Evolutionary conservation across 2,888 invertebrate genomes (phyloP), one percentile per base, ranked within the genome.

Genomic region (Scelioninae gen. 2): DNA sequence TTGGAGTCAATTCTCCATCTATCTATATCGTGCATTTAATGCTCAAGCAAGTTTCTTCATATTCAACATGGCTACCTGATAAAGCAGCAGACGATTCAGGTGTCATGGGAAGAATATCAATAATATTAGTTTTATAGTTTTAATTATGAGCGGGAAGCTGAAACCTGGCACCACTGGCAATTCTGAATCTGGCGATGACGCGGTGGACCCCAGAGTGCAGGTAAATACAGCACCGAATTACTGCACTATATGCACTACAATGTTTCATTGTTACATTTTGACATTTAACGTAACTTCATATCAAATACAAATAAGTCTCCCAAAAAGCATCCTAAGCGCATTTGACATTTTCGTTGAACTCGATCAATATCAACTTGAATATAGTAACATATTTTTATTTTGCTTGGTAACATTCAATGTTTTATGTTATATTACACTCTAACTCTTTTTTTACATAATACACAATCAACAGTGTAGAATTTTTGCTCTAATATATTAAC

Each of bases 191-290:
- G 68, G 82, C 33, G 85, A 85, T 82, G 93, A 93, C 88, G 90
- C 92, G 77, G 91, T 94, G 83, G 94, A 94, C 89, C 94, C 94
- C 64, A 88, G 94, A 86, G 93, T 94, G 82, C 94, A 94, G 90
- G 92, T 92, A 88, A 86, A 25, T 15, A 2, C 41, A 11, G 55
- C 25, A 7, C 18, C 13, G 31, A 53, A 43, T 11, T 1, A 11
- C 31, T 22, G 10, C 15, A 43, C 31, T 10, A 57, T 39, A 9
- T 25, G 4, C 6, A 25, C 33, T 15, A 35, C 13, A 52, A 18
- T 13, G 35, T 48, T 55, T 39, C 45, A 33, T 41, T 55, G 3
- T 7, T 28, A 37, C 18, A 25, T 16, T 22, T 16, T 63, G 58
- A 68, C 68, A 64, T 68, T 73, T 73, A 63, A 68, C 68, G 58